Evolutionary conservation across 2,888 invertebrate genomes (phyloP).

Genomic region (Petrophora chlorosata): DNA sequence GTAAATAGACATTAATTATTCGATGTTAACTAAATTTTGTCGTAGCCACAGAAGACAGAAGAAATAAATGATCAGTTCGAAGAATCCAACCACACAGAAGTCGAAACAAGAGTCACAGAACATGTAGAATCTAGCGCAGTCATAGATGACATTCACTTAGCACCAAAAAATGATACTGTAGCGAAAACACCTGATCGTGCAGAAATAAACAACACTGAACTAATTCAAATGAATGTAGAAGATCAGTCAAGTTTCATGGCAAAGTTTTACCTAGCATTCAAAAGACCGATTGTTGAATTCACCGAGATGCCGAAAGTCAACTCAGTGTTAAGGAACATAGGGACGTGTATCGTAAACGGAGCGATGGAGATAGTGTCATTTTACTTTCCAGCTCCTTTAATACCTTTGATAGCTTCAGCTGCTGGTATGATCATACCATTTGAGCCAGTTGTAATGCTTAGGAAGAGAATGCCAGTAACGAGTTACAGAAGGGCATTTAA

Average conservation of each 20-base stretch:
- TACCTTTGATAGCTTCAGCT: slow-evolving; percentile 69
- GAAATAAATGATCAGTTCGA: slow-evolving; percentile 60
- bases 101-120: slow-evolving; percentile 6
- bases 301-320: slow-evolving; percentile 57
- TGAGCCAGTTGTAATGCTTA: slow-evolving; percentile 68
- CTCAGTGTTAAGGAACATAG: slow-evolving; percentile 62
- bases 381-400: slow-evolving; percentile 69
- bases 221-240: neutral
- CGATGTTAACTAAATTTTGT: neutral
- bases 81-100: slow-evolving; percentile 27
- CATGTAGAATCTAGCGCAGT: neutral
- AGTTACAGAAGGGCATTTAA: slow-evolving; percentile 71
- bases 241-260: slow-evolving; percentile 24
- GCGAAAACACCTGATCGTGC: neutral
- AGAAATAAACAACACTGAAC: slow-evolving; percentile 2
- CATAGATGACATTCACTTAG: neutral
- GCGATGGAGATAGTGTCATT: slow-evolving; percentile 68
- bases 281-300: slow-evolving; percentile 46
- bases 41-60: slow-evolving; percentile 55
- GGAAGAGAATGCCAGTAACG: slow-evolving; percentile 68
- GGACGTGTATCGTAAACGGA: slow-evolving; percentile 71
- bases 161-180: neutral
- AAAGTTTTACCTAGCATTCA: slow-evolving; percentile 48
- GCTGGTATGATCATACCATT: slow-evolving; percentile 74
- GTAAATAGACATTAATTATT: neutral